These are phyloP conservation scores for Euschistus heros DNA, from an alignment of 1,140 invertebrate species.

Conservation along the genomic window DNA sequence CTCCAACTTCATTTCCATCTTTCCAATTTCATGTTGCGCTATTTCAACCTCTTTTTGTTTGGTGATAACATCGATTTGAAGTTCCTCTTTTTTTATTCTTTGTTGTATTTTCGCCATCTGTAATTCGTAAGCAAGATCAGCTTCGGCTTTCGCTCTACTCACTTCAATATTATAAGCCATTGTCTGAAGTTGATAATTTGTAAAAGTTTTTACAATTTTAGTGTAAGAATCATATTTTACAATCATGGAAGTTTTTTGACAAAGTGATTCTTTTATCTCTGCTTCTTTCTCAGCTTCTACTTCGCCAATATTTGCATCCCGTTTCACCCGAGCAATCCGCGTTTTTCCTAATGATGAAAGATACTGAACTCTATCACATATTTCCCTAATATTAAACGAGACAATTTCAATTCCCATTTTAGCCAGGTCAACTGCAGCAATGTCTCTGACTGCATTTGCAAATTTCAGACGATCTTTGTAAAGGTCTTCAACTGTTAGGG, in stretches of 20 bases:
- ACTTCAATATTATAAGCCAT: not conserved
- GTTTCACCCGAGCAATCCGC: not conserved
- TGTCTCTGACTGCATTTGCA: not conserved
- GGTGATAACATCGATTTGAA: slow-evolving; percentile 1
- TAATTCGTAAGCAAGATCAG: slow-evolving; percentile 5
- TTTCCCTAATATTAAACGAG: not conserved
- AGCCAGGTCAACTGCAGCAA: not conserved
- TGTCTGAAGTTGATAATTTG: not conserved
- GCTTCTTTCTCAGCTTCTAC: slow-evolving; percentile 4
- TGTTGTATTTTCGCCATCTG: not conserved
- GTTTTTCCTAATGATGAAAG: not conserved
- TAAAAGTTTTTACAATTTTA: not conserved
- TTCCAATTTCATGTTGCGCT: not conserved
- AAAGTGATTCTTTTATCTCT: not conserved
- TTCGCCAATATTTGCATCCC: not conserved
- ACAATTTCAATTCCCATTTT: slow-evolving; percentile 14
- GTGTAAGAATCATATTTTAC: not conserved
- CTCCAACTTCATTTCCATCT: slow-evolving; percentile 3
- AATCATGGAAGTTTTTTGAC: not conserved
- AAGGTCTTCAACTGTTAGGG: slow-evolving; percentile 1
- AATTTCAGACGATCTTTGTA: slow-evolving; percentile 1
- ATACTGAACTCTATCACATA: slow-evolving; percentile 1
- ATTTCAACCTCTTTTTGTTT: slow-evolving; percentile 5
- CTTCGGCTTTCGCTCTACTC: slow-evolving; percentile 33
- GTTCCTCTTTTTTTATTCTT: slow-evolving; percentile 1